These are phyloP conservation scores for Pandemis cinnamomeana DNA, from an alignment of 2,888 invertebrate genomes.

Conservation along the genomic window DNA sequence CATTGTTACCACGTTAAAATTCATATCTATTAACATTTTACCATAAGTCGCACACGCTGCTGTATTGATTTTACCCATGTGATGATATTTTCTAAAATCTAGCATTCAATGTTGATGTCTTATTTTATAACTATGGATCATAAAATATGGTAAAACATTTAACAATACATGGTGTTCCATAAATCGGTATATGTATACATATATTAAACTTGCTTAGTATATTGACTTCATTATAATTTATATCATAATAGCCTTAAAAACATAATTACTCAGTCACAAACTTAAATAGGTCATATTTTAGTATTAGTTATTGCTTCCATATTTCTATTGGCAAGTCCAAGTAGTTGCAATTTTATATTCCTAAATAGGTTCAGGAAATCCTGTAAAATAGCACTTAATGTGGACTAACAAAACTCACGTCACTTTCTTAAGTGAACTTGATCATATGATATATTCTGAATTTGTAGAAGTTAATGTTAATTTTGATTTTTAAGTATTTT, in stretches of 20 bases:
- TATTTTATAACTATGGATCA: constrained; percentile 20
- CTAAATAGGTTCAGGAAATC: no score
- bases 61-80: not conserved
- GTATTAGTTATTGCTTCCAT: constrained; percentile 28
- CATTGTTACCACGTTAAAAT: not conserved
- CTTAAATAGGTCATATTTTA: constrained; percentile 32
- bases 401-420: no score
- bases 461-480: no score
- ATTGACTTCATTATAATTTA: constrained; percentile 26
- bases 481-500: not conserved
- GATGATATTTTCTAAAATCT: constrained; percentile 14
- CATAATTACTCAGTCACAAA: constrained; percentile 38
- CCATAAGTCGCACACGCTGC: not conserved
- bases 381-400: not conserved
- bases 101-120: constrained; percentile 17
- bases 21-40: not conserved
- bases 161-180: constrained; percentile 37
- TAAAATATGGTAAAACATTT: constrained; percentile 40
- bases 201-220: constrained; percentile 28
- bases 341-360: not conserved
- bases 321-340: constrained; percentile 1
- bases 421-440: no score
- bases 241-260: constrained; percentile 26
- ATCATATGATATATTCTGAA: no score
- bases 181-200: constrained; percentile 20